A percentile compares a stretch with the other conserved stretches of the same genome.
Conservation (phyloP, 2,113 vertebrate genomes). For the Danionella cerebrum region DNA sequence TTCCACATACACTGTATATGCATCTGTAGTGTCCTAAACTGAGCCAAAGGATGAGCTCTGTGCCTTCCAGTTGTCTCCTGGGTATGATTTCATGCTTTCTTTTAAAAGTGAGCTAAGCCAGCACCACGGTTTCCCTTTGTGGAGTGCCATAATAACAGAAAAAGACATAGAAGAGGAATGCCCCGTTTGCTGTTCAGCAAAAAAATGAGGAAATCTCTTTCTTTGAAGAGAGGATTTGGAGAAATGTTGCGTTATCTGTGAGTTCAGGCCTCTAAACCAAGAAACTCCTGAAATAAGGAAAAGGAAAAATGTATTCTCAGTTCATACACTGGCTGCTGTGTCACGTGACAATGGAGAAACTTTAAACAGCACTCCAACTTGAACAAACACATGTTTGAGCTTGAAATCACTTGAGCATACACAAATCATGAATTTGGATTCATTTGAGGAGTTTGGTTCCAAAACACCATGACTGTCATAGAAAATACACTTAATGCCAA, state of each 20-base stretch:
- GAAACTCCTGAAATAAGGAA: background rate
- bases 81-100: background rate
- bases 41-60: background rate
- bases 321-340: background rate
- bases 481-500: too few species aligned
- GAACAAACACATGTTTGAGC: background rate
- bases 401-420: too few species aligned
- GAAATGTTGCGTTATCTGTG: constrained; percentile 1
- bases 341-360: background rate
- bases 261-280: constrained; percentile 6
- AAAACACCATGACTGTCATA: too few species aligned
- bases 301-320: too few species aligned
- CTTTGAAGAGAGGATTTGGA: constrained; percentile 10
- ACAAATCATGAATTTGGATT: too few species aligned
- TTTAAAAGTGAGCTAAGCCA: background rate
- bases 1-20: background rate
- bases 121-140: background rate
- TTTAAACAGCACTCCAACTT: background rate
- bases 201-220: constrained; percentile 15
- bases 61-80: background rate
- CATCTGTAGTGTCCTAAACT: background rate
- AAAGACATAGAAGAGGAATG: constrained; percentile 13
- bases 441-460: too few species aligned
- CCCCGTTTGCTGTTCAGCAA: background rate
- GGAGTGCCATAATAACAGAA: background rate